A percentile compares a stretch with the other conserved stretches of the same genome.
Evolutionary conservation across 1,140 invertebrate species (phyloP).

Genomic region (Drosophila melanogaster): DNA sequence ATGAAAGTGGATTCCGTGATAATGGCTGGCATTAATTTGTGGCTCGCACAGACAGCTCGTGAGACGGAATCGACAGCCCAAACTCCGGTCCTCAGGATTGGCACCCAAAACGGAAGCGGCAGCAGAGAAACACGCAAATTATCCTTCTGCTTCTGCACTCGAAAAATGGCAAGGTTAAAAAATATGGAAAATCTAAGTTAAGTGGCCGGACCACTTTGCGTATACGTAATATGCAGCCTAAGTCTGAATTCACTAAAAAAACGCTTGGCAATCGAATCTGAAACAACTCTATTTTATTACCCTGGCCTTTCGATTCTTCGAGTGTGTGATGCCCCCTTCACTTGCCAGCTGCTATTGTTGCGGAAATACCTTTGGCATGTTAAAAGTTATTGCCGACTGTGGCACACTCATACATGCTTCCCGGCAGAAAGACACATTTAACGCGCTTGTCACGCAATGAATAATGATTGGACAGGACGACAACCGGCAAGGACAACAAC

Average conservation of each 20-base stretch:
- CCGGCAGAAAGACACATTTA: constrained; percentile 64
- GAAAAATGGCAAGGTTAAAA: background rate
- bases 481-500: constrained; percentile 36
- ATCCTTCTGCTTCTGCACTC: constrained; percentile 2
- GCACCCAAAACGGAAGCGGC: constrained; percentile 9
- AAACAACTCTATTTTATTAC: background rate
- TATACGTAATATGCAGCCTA: background rate
- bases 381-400: constrained; percentile 67
- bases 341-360: constrained; percentile 49
- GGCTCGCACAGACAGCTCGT: constrained; percentile 41
- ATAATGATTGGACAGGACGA: constrained; percentile 75
- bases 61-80: constrained; percentile 32
- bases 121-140: constrained; percentile 3
- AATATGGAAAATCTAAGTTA: background rate
- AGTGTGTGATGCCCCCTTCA: constrained; percentile 26
- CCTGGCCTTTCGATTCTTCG: constrained; percentile 19
- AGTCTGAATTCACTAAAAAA: background rate
- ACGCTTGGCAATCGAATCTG: background rate
- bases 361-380: constrained; percentile 73
- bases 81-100: constrained; percentile 6
- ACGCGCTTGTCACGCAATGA: constrained; percentile 81
- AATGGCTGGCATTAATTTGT: constrained; percentile 76
- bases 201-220: background rate
- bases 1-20: constrained; percentile 70
- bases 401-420: constrained; percentile 19